Evolutionary conservation across 2,797 vertebrate genomes (phyloP).

Genomic region (Lacerta viridis): DNA sequence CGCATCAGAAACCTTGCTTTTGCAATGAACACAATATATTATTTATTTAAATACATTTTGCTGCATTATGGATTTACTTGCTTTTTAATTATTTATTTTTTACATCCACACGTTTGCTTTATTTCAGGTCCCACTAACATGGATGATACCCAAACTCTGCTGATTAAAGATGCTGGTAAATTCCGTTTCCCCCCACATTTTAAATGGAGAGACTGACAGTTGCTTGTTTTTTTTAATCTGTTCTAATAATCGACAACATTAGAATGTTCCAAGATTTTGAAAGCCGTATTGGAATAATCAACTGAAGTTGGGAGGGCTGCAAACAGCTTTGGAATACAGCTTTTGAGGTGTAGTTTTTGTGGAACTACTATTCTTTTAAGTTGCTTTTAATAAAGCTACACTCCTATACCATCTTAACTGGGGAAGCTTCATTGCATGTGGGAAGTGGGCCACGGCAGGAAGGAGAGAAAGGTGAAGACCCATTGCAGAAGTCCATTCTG

Average conservation of each 20-base stretch:
- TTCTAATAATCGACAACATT: background rate
- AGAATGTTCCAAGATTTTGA: background rate
- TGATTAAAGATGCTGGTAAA: slow-evolving; percentile 98
- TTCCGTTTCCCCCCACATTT: slow-evolving; percentile 43
- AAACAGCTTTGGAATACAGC: background rate
- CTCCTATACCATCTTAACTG: background rate
- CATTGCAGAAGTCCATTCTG: too few relatives aligned
- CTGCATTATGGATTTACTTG: background rate
- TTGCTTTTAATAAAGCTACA: background rate
- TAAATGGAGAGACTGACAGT: background rate
- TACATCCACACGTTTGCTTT: slow-evolving; percentile 41
- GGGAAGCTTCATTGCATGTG: background rate
- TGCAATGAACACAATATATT: background rate
- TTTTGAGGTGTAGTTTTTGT: background rate
- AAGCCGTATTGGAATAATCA: slow-evolving; percentile 23
- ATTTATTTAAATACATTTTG: background rate
- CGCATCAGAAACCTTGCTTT: background rate
- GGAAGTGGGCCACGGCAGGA: too few relatives aligned
- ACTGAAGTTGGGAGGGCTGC: background rate
- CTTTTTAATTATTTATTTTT: slow-evolving; percentile 9
- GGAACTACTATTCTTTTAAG: background rate
- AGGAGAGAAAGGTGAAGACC: too few relatives aligned
- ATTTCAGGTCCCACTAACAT: slow-evolving; percentile 87
- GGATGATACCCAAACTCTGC: slow-evolving; percentile 89
- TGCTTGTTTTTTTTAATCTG: slow-evolving; percentile 39